Percentiles rank a stretch among this genome's conserved stretches.
phyloP scores from a whole-genome alignment of 2,888 invertebrate species.

The Drosophila birchii region DNA sequence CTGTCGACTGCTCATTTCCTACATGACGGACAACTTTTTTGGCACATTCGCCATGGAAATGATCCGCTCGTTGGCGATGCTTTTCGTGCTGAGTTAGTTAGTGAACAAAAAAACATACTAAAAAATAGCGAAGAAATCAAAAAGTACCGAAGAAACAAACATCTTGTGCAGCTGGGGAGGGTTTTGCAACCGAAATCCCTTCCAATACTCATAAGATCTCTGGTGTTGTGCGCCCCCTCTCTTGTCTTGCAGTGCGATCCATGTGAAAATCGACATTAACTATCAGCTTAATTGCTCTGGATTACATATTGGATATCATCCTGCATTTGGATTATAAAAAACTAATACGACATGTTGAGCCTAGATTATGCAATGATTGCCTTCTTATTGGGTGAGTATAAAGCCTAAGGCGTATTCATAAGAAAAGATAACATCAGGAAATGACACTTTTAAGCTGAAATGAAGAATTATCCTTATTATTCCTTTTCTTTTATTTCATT shows the following conservation, averaged over 20 bases:
- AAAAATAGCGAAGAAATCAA: slow-evolving; percentile 15
- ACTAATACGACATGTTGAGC: slow-evolving; percentile 65
- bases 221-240: slow-evolving; percentile 65
- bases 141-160: slow-evolving; percentile 39
- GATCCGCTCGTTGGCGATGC: slow-evolving; percentile 59
- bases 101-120: slow-evolving; percentile 20
- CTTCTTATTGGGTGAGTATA: slow-evolving; percentile 75
- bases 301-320: slow-evolving; percentile 59
- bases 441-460: not conserved
- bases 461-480: not conserved
- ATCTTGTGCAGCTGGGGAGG: slow-evolving; percentile 66
- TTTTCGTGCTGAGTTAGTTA: slow-evolving; percentile 61
- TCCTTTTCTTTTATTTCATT: too few relatives aligned
- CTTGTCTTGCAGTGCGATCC: slow-evolving; percentile 71
- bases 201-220: slow-evolving; percentile 56
- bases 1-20: slow-evolving; percentile 67
- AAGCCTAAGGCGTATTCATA: not conserved
- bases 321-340: slow-evolving; percentile 49
- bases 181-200: slow-evolving; percentile 50
- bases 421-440: not conserved
- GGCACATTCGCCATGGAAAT: slow-evolving; percentile 53
- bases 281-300: slow-evolving; percentile 68
- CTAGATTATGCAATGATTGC: slow-evolving; percentile 64
- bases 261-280: slow-evolving; percentile 68
- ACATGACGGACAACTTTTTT: slow-evolving; percentile 74